Evolutionary conservation across 2,888 invertebrate genomes (phyloP).

Genomic region (Metallyticus violacea): DNA sequence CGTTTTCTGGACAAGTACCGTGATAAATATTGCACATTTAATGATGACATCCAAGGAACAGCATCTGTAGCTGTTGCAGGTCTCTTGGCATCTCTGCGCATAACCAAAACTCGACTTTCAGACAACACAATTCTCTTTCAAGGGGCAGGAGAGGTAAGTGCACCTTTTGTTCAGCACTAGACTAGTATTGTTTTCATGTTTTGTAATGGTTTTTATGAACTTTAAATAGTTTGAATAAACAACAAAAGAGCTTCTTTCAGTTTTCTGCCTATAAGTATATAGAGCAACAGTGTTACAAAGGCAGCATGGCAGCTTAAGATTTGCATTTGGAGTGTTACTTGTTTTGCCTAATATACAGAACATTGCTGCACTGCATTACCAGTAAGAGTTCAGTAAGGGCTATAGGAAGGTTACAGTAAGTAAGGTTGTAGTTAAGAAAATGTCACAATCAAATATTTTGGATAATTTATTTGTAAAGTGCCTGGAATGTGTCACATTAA

Average conservation of each 20-base stretch:
- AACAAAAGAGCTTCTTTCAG: neutral
- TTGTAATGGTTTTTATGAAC: neutral
- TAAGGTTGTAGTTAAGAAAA: too few species aligned
- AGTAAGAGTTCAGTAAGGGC: too few species aligned
- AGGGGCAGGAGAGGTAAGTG: slow-evolving; percentile 92
- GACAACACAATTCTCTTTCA: slow-evolving; percentile 90
- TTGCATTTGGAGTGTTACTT: too few species aligned
- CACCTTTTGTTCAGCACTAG: slow-evolving; percentile 34
- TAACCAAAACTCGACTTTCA: slow-evolving; percentile 77
- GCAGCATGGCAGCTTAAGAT: too few species aligned
- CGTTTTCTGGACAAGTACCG: slow-evolving; percentile 87
- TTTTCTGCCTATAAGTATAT: too few species aligned
- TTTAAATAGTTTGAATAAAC: neutral
- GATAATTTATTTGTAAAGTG: too few species aligned
- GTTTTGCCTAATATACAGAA: too few species aligned
- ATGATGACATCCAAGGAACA: slow-evolving; percentile 98
- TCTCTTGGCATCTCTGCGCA: slow-evolving; percentile 77
- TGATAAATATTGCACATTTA: slow-evolving; percentile 88
- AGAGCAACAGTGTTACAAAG: too few species aligned
- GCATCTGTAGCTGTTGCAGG: slow-evolving; percentile 96
- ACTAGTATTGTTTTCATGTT: neutral
- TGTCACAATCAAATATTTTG: too few species aligned
- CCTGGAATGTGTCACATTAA: too few species aligned
- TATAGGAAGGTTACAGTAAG: too few species aligned
- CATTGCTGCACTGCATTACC: too few species aligned